Evolutionary conservation across 2,888 invertebrate species (phyloP).

Genomic region (Boloria euphrosyne): DNA sequence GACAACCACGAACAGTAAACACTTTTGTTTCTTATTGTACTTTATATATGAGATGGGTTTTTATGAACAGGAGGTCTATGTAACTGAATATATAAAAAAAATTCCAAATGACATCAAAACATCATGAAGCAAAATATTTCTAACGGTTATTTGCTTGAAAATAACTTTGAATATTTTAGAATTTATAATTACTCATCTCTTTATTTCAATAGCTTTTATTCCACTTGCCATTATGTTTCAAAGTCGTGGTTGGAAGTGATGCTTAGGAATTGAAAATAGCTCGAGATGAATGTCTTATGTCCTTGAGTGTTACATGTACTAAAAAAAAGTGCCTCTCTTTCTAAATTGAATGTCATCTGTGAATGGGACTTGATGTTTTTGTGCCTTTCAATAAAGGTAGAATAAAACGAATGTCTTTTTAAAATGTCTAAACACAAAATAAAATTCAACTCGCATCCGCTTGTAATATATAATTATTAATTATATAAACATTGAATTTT

Average conservation of each 20-base stretch:
- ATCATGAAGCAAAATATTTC: too few relatives aligned
- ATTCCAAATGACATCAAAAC: too few relatives aligned
- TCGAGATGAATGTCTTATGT: constrained; percentile 15
- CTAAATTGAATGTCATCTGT: neutral
- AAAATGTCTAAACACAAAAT: neutral
- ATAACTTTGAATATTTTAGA: neutral
- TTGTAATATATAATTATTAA: neutral
- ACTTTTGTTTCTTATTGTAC: too few relatives aligned
- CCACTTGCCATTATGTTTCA: constrained; percentile 20
- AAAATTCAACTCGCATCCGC: neutral
- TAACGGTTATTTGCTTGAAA: too few relatives aligned
- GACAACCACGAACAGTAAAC: neutral
- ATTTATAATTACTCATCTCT: constrained; percentile 6
- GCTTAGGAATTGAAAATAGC: constrained; percentile 14
- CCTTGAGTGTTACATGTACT: constrained; percentile 13
- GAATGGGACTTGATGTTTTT: constrained; percentile 15
- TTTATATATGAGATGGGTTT: too few relatives aligned
- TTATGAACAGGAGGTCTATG: too few relatives aligned
- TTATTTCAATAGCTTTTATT: constrained; percentile 19
- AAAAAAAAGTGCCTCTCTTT: constrained; percentile 23
- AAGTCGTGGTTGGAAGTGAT: constrained; percentile 2
- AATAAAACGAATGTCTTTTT: neutral
- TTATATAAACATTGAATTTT: neutral
- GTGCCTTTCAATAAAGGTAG: constrained; percentile 12
- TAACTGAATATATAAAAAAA: too few relatives aligned